A percentile compares a stretch with the other conserved stretches of the same genome.
Conservation (phyloP, 2,113 vertebrate genomes). For the Puntigrus tetrazona region DNA sequence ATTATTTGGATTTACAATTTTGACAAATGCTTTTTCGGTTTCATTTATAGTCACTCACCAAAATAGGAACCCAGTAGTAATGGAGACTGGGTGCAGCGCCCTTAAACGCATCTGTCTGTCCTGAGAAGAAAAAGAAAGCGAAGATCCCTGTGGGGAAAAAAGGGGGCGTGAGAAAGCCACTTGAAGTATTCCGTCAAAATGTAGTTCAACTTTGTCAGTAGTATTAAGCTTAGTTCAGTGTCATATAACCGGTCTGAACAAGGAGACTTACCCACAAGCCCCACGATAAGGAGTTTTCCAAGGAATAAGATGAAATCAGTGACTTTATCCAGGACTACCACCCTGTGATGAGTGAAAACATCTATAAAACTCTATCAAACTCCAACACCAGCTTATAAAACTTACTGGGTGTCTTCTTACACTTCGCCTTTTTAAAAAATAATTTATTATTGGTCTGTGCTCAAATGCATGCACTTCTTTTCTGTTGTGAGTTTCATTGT, state of each 20-base stretch:
- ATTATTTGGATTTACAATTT: too few relatives aligned
- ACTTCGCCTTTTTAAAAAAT: neutral
- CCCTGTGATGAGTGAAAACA: slow-evolving; percentile 71
- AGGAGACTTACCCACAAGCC: slow-evolving; percentile 72
- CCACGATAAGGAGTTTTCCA: slow-evolving; percentile 91
- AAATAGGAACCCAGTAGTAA: slow-evolving; percentile 96
- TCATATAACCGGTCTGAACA: neutral
- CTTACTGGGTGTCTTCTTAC: neutral
- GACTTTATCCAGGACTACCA: slow-evolving; percentile 93
- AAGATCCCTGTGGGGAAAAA: slow-evolving; percentile 80
- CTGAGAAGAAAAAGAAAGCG: slow-evolving; percentile 96
- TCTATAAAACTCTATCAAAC: neutral
- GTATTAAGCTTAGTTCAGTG: neutral
- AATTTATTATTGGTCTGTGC: neutral
- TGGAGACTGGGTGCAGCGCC: slow-evolving; percentile 84
- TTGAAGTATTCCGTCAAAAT: neutral
- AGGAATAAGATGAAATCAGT: slow-evolving; percentile 97
- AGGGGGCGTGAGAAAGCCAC: neutral
- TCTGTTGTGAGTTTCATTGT: neutral
- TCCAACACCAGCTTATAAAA: neutral
- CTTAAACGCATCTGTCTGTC: slow-evolving; percentile 82
- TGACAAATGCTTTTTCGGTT: too few relatives aligned
- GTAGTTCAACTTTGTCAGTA: neutral
- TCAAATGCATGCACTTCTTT: neutral
- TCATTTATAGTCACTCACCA: slow-evolving; percentile 73